Base-by-base conservation (phyloP, 2,113 vertebrate species). In the Illadopsis cleaveri region DNA sequence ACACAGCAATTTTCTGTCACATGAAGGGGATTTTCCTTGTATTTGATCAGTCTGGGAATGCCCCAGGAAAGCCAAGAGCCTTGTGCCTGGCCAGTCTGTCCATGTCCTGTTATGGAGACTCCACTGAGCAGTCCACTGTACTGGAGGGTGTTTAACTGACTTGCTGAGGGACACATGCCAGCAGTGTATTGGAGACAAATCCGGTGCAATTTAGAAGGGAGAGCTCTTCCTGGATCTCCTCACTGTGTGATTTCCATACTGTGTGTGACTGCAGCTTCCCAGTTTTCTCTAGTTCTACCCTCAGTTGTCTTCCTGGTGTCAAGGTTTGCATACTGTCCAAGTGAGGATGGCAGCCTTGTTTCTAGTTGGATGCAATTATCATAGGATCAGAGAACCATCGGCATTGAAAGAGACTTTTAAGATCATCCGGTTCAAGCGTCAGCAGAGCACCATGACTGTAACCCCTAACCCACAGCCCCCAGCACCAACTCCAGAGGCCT, bases 61-160 rank as follows among this genome's bases (percentile, higher is more conserved):
- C 20, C 24, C 30, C 24, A 45, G 60, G 28, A 75, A 38, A 38
- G 33, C 45, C 15, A 66, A 47, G 20, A 25, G 11, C 23, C 16
- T 53, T 42, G 37, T 73, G 37, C 38, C 37, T 0, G 0, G 11
- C 44, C 45, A 17, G 23, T 60, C 60, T 38, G 38, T 53, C 12
- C 0, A 0, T 45, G 38, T 68, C 30, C 28, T 58, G 11, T 58
- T 68, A 9, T 2, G 3, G 24, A 7, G 13, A 40, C 20, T 45
- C 19, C 15, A 17, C 10, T 60, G 60, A 53, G 35, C 38, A 45
- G 50, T 44, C 10, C 12, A 6, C 37, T 58, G 8, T 11, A 8
- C 14, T 27, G 13, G 20, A 64, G 51, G 9, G 7, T 11, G 19
- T 53, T 53, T 16, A 5, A 28, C 21, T 89, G 24, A 53, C 16